Evolutionary conservation across 2,113 vertebrate species (phyloP).

Genomic region (Andinoacara biseriatus): DNA sequence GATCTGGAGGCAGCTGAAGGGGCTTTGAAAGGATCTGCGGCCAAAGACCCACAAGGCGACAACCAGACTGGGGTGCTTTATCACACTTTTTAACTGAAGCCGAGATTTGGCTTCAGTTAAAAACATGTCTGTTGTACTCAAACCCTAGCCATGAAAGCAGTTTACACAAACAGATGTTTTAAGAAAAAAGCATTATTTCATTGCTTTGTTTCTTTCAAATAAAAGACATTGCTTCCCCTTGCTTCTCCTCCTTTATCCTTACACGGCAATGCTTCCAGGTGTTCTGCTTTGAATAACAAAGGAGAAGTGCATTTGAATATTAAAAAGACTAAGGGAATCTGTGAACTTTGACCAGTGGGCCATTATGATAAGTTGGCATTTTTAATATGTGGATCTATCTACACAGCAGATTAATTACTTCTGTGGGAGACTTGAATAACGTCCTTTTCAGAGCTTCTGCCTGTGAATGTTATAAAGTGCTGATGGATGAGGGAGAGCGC

Average conservation of each 20-base stretch:
- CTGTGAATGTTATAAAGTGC: conserved; percentile 27
- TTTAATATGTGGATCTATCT: conserved; percentile 18
- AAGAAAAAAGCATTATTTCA: background rate
- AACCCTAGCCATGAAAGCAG: background rate
- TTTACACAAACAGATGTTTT: background rate
- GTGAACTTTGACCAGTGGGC: conserved; percentile 19
- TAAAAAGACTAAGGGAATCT: background rate
- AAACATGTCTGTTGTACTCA: background rate
- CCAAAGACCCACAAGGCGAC: conserved; percentile 5
- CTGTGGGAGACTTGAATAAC: conserved; percentile 24
- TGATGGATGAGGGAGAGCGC: conserved; percentile 27
- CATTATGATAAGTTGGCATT: conserved; percentile 6
- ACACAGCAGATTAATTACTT: conserved; percentile 34
- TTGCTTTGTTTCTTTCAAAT: background rate
- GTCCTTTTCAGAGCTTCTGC: background rate
- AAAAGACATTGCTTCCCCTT: conserved; percentile 26
- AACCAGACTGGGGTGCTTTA: background rate
- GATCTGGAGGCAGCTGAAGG: background rate
- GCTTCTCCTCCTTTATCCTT: conserved; percentile 25
- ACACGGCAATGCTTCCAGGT: conserved; percentile 27
- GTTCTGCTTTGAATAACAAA: conserved; percentile 36
- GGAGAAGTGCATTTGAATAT: conserved; percentile 1
- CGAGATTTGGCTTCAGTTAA: background rate
- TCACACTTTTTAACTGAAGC: background rate
- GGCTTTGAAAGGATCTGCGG: background rate